A percentile compares a stretch with the other conserved stretches of the same genome.
Conservation (phyloP, 92 coral and sea anemone genomes). For the Siderastrea radians region DNA sequence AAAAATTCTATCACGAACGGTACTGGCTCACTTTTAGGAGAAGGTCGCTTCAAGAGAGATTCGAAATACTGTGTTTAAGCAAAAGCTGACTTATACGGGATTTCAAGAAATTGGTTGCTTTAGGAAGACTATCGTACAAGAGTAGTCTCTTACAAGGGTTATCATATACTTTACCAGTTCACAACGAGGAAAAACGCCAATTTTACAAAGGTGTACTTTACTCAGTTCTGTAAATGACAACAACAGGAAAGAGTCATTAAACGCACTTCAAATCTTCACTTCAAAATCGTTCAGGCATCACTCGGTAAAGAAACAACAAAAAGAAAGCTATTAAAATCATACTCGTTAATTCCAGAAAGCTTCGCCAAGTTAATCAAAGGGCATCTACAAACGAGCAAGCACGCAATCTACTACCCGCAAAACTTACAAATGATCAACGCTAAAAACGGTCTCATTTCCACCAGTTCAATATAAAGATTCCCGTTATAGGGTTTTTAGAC, state of each 20-base stretch:
- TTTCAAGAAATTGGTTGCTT: no score
- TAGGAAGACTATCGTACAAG: no score
- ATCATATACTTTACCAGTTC: not conserved
- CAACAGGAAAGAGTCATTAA: not conserved
- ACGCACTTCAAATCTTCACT: not conserved
- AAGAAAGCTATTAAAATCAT: not conserved
- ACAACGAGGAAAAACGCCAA: not conserved
- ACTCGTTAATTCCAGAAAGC: not conserved
- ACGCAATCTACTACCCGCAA: not conserved
- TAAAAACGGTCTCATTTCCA: not conserved
- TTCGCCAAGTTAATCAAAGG: no score
- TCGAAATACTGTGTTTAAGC: no score
- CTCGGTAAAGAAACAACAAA: not conserved
- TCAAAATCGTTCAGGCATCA: constrained; percentile 34
- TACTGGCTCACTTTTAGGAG: no score
- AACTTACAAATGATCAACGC: not conserved
- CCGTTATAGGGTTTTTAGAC: not conserved
- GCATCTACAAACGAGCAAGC: not conserved
- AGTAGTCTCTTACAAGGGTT: not conserved
- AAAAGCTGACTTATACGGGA: no score
- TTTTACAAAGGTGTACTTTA: not conserved
- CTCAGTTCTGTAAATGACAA: constrained; percentile 4
- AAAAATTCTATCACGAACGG: no score
- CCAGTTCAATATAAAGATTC: not conserved
- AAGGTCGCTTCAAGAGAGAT: no score